A percentile compares a stretch with the other conserved stretches of the same genome.
phyloP scores from a whole-genome alignment of 92 coral and sea anemone genomes.

The Scolanthus callimorphus region DNA sequence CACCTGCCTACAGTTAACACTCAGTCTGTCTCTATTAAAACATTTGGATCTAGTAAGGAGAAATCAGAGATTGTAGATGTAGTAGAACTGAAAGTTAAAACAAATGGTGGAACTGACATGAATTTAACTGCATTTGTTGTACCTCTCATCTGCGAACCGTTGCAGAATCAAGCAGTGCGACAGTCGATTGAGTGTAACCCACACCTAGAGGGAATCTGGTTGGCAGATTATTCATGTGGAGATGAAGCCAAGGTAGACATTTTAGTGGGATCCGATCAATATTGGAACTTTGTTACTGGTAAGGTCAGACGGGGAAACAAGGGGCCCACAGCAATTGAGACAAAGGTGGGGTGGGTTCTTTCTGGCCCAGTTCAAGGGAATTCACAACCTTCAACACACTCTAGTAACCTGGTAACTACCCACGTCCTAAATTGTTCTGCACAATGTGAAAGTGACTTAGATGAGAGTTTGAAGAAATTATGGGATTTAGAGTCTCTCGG shows the following conservation, averaged over 20 bases:
- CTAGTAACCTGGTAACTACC: constrained; percentile 25
- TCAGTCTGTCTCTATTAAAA: constrained; percentile 36
- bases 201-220: constrained; percentile 3
- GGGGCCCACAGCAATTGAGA: too few relatives aligned
- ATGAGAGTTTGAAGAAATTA: constrained; percentile 30
- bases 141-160: constrained; percentile 23
- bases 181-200: background rate
- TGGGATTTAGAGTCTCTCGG: constrained; percentile 57
- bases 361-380: too few relatives aligned
- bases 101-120: constrained; percentile 1
- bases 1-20: constrained; percentile 22
- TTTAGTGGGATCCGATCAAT: too few relatives aligned
- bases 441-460: constrained; percentile 11
- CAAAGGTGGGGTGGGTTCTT: too few relatives aligned
- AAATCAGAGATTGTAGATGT: constrained; percentile 22
- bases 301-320: too few relatives aligned
- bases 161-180: constrained; percentile 5
- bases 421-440: constrained; percentile 36
- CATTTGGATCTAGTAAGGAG: constrained; percentile 38
- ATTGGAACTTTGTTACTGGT: too few relatives aligned
- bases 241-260: too few relatives aligned
- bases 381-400: too few relatives aligned
- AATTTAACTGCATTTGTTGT: constrained; percentile 17
- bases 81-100: constrained; percentile 8
- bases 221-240: too few relatives aligned